Evolutionary conservation across 2,113 vertebrate species (phyloP), one percentile per base, ranked within the genome.

Genomic region (Zapornia atra): DNA sequence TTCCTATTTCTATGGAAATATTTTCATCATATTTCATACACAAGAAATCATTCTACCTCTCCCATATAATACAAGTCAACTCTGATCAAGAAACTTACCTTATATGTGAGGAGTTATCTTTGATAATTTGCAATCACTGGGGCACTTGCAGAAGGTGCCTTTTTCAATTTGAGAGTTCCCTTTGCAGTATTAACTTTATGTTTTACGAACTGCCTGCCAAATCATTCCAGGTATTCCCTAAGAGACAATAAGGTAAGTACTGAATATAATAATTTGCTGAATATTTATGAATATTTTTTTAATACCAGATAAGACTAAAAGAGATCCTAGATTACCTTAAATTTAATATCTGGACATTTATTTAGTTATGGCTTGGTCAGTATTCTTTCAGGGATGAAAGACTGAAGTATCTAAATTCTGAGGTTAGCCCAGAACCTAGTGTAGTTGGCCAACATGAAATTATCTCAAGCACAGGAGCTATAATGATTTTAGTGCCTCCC

Each of bases 361-460:
- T 1, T 51, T 57, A 31, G 28, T 63, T 64, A 53, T 1, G 2
- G 2, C 9, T 76, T 65, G 19, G 18, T 34, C 11, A 0, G 1
- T 54, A 22, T 46, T 64, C 11, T 51, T 57, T 48, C 6, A 64
- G 12, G n/a, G 8, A 48, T 40, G 16, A 70, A 64, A 53, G 20
- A 48, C 6, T 40, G n/a, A 81, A 25, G 13, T 36, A 36, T 7
- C 6, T 77, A n/a, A 60, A 59, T 28, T 81, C 29, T 48, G 28
- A 81, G 17, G 14, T 70, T 81, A 79, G 5, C 26, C 75, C 28
- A 70, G 36, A 69, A 75, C 1, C 4, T 31, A 12, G 4, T 57
- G 46, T 31, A 73, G 25, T 11, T 57, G 51, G 16, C 59, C 12
- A 64, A 42, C 15, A 15, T 8, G 4, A 50, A 77, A 84, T 50